These are phyloP conservation scores for Tenthredo scrophulariae DNA, from an alignment of 2,888 invertebrate species.

Conservation along the genomic window DNA sequence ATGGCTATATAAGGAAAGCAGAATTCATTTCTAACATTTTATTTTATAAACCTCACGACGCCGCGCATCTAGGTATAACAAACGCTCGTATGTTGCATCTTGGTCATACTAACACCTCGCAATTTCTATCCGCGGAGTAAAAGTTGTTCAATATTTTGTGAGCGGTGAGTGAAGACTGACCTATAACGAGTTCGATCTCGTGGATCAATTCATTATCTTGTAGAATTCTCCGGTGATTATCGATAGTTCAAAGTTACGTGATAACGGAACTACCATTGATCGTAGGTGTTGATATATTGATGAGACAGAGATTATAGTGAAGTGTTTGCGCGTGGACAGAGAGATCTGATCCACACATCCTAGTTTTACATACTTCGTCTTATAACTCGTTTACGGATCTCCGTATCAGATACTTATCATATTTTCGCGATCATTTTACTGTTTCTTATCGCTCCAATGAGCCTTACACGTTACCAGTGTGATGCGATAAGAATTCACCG, in stretches of 20 bases:
- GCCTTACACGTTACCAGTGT: not conserved
- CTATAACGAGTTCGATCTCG: not conserved
- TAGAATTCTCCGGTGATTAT: not conserved
- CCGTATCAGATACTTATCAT: not conserved
- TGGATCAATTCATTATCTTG: not conserved
- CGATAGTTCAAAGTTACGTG: not conserved
- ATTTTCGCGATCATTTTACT: slow-evolving; percentile 22
- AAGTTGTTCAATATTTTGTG: not conserved
- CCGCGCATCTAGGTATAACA: not conserved
- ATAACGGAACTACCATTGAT: slow-evolving; percentile 7
- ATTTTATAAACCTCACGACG: not conserved
- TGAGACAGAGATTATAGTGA: slow-evolving; percentile 10
- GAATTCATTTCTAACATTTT: not conserved
- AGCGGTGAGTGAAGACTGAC: not conserved
- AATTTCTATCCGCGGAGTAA: not conserved
- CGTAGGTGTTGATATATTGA: not conserved
- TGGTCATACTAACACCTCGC: not conserved
- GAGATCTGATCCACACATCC: not conserved
- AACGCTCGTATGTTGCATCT: not conserved
- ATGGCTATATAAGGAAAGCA: not conserved
- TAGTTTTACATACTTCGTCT: not conserved
- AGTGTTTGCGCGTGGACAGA: not conserved
- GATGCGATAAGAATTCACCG: slow-evolving; percentile 27
- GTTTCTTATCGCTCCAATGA: slow-evolving; percentile 17
- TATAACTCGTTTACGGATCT: not conserved